Conservation (phyloP, 2,797 vertebrate species). For the Lutjanus argentimaculatus region DNA sequence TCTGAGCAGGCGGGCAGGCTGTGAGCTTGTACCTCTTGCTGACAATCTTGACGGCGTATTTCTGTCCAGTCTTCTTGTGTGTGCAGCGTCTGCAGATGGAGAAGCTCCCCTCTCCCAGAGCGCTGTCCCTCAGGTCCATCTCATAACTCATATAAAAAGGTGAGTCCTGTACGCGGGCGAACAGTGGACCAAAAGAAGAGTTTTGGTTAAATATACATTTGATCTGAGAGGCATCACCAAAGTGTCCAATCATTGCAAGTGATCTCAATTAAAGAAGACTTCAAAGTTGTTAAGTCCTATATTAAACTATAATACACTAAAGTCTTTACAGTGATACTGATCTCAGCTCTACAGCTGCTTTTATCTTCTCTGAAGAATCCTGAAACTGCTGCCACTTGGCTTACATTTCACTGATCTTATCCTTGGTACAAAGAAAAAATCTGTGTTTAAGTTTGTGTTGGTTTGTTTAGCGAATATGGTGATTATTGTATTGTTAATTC, state of each 20-base stretch:
- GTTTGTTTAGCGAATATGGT: no score
- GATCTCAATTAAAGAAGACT: neutral
- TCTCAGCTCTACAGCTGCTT: neutral
- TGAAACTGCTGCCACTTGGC: neutral
- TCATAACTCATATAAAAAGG: conserved; percentile 97
- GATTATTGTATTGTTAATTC: no score
- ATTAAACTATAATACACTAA: neutral
- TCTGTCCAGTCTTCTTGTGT: conserved; percentile 95
- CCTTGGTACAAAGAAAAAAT: neutral
- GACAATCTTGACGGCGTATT: conserved; percentile 98
- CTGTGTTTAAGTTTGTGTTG: no score
- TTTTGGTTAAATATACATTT: neutral
- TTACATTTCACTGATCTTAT: neutral
- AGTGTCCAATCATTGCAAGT: neutral
- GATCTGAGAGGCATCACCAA: neutral
- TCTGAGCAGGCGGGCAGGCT: neutral
- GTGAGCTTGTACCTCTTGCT: conserved; percentile 92
- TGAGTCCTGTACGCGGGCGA: conserved; percentile 89
- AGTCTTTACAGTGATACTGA: neutral
- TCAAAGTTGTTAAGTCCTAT: neutral
- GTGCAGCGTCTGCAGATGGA: conserved; percentile 97
- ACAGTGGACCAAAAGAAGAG: neutral
- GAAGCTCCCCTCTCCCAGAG: conserved; percentile 97
- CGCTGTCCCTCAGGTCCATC: conserved; percentile 95
- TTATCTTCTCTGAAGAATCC: neutral